Evolutionary conservation across 2,113 vertebrate genomes (phyloP).

Genomic region (Eulemur rufifrons): DNA sequence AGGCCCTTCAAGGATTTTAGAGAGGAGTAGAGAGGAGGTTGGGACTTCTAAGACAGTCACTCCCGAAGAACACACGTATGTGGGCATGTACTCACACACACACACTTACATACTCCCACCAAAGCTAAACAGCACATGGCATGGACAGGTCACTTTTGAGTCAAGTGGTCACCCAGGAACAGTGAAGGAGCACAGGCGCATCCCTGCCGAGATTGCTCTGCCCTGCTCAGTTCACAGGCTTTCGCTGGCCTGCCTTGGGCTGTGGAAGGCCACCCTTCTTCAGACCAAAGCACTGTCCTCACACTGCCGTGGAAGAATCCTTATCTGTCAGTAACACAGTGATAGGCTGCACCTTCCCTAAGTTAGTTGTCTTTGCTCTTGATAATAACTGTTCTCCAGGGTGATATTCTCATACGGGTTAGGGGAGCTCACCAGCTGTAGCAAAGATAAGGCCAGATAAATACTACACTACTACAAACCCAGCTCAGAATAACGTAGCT

Average conservation of each 20-base stretch:
- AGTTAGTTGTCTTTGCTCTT: not conserved
- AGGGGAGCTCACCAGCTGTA: no score
- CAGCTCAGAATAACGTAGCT: not conserved
- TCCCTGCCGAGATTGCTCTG: not conserved
- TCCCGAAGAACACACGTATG: not conserved
- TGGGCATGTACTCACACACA: accelerated
- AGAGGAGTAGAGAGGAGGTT: not conserved
- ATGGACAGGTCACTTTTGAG: not conserved
- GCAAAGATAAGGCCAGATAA: not conserved
- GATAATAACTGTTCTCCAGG: not conserved
- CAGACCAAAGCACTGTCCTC: not conserved
- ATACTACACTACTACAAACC: not conserved
- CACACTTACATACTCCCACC: not conserved
- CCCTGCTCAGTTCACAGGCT: not conserved
- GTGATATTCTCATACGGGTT: not conserved
- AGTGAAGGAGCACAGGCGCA: not conserved
- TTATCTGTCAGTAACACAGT: not conserved
- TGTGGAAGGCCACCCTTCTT: not conserved
- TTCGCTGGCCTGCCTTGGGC: not conserved
- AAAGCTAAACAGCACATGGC: not conserved
- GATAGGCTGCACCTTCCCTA: not conserved
- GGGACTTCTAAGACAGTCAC: not conserved
- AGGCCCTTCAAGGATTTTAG: not conserved
- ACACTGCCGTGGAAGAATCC: not conserved
- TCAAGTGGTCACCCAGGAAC: not conserved